Evolutionary conservation across 2,888 invertebrate genomes (phyloP), one percentile per base, ranked within the genome.

Genomic region (Xylophagus ater): DNA sequence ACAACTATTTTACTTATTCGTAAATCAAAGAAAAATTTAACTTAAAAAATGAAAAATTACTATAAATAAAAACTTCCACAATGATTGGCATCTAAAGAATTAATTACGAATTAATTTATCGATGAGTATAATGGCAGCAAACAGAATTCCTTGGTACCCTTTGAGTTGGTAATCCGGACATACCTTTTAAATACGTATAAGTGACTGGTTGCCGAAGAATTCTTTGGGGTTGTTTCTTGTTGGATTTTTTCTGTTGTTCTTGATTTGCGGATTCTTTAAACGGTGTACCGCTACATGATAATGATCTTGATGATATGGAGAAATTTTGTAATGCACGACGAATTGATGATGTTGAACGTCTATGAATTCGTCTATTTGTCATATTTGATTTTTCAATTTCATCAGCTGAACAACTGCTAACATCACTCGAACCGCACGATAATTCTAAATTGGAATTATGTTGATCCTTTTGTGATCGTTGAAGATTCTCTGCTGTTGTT

Each of bases 111-210:
- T n/a, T 17, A 17, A 30, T 40, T 52, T 56, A 63, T 48, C 61
- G 62, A 42, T 58, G 54, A 17, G 56, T 55, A 46, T 62, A 58
- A 30, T 59, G 58, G 20, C 64, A 60, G 42, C 62, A 59, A 15
- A 61, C 59, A 9, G 63, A 54, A 41, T 62, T 72, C 45, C 77
- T 72, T 1, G 86, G 84, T 15, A 86, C 78, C 54, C 86, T 70
- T 57, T 84, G 84, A 1, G 85, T 86, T 6, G 86, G 85, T 38
- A 86, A 65, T 8, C 86, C 86, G 7, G 85, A 85, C 47, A 84
- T 70, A 31, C 86, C 86, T 47, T 78, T 78, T 2, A 83, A 78
- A 60, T 86, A 87, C 7, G 81, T 82, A 60, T 86, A 85, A 1
- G 78, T 73, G 9, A 84, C 78, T 2, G 86, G 86, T 35, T 81